Conservation (phyloP, 2,888 invertebrate species). For the Thecophora atra region DNA sequence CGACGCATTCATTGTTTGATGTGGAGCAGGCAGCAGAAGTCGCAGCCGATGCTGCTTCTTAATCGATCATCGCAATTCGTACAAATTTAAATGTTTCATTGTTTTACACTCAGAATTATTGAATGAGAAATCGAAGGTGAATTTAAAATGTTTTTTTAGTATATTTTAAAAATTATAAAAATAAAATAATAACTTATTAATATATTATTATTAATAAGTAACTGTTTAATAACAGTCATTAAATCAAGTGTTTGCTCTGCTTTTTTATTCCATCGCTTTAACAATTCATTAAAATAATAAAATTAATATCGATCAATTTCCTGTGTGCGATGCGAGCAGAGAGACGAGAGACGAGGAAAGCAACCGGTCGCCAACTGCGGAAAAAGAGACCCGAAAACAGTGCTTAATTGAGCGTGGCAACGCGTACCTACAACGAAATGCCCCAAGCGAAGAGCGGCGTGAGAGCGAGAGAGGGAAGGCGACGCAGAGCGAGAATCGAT, state of each 20-base stretch:
- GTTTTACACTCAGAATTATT: not conserved
- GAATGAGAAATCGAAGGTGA: not conserved
- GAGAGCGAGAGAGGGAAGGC: not conserved
- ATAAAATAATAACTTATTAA: not conserved
- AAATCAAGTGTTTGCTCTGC: too few relatives aligned
- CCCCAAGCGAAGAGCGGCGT: not conserved
- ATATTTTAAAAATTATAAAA: not conserved
- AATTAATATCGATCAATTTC: not conserved
- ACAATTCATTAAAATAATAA: constrained; percentile 5
- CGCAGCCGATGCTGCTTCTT: constrained; percentile 14
- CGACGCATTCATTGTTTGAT: constrained; percentile 34
- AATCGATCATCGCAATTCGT: constrained; percentile 31
- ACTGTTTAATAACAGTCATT: too few relatives aligned
- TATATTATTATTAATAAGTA: not conserved
- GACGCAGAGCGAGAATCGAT: not conserved
- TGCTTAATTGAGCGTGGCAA: constrained; percentile 29
- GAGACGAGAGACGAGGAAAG: too few relatives aligned
- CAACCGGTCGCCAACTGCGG: not conserved
- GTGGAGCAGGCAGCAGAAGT: constrained; percentile 12
- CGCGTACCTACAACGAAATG: not conserved
- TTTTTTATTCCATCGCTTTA: not conserved
- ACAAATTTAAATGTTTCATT: constrained; percentile 22
- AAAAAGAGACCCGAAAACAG: not conserved
- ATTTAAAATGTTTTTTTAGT: not conserved
- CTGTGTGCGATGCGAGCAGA: not conserved